A percentile compares a stretch with the other conserved stretches of the same genome.
phyloP scores from a whole-genome alignment of 2,888 invertebrate species.

The Digitonthophagus gazella region DNA sequence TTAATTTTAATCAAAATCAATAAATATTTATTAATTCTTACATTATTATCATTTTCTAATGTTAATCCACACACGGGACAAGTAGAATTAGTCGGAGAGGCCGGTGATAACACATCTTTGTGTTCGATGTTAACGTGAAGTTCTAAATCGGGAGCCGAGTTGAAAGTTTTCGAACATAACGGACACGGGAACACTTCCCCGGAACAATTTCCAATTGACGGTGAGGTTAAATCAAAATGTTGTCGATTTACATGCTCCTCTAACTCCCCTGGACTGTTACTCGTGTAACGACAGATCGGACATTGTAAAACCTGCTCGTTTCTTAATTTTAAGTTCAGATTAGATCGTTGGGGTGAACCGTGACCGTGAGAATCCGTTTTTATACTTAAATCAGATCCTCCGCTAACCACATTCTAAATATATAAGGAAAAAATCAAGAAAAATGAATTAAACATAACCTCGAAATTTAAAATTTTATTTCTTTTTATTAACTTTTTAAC shows the following conservation, averaged over 20 bases:
- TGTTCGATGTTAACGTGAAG: slow-evolving; percentile 85
- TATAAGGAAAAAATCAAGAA: no score
- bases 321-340: slow-evolving; percentile 67
- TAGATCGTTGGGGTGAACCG: slow-evolving; percentile 71
- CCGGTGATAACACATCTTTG: slow-evolving; percentile 73
- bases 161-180: slow-evolving; percentile 71
- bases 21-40: slow-evolving; percentile 48
- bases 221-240: slow-evolving; percentile 79
- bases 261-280: slow-evolving; percentile 68
- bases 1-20: no score
- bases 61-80: slow-evolving; percentile 54
- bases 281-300: slow-evolving; percentile 74
- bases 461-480: no score
- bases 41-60: slow-evolving; percentile 54
- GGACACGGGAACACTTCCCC: slow-evolving; percentile 69
- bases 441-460: no score
- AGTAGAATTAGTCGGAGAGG: slow-evolving; percentile 36
- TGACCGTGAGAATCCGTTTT: slow-evolving; percentile 60
- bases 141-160: slow-evolving; percentile 75
- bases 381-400: slow-evolving; percentile 48
- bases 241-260: slow-evolving; percentile 80
- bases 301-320: slow-evolving; percentile 61
- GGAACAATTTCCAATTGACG: slow-evolving; percentile 59
- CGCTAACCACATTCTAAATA: slow-evolving; percentile 43
- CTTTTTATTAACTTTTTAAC: no score